Base-by-base conservation (phyloP, 2,888 invertebrate species). In the Lithophane ornitopus region DNA sequence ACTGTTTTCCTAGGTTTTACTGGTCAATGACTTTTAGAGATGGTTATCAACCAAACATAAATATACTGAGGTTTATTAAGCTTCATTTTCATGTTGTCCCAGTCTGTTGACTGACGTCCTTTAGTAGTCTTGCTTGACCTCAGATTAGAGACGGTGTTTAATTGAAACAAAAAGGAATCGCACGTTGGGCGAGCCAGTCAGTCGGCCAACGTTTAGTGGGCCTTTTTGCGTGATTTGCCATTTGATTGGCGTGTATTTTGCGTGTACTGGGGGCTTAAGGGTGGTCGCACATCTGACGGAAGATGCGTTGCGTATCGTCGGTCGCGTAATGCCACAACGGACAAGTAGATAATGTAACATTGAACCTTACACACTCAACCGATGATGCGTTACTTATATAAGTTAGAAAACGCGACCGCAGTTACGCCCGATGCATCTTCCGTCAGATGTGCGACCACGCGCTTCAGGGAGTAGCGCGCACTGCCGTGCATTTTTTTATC, bases 11-110 rank as follows among this genome's bases (percentile, higher is more conserved):
- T 22, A 39, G 22, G 41, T 14, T 41, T 72, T 61, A 44, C 41
- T 61, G 74, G 74, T 62, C 52, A 58, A 4, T 75, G 63, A 75
- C 58, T 39, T 74, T 22, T 26, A 2, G 4, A n/a, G 22, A 22
- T 70, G 19, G 19, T 19, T 70, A 11, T 46, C 26, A 58, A 22
- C n/a, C 44, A 73, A 11, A 39, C 26, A 67, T 71, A 11, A 46
- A 63, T 26, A 49, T 46, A 39, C 14, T 16, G 44, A 28, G 41
- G 16, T 26, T 34, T 63, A 46, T n/a, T 26, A 9, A 19, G n/a
- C 19, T 14, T 65, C 44, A 56, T 69, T 28, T 3, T 44, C 26
- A n/a, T 14, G n/a, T 44, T 34, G 44, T 44, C 44, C 16, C 56
- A 16, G 28, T 22, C 16, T 26, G 19, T 39, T 34, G 19, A 58